These are phyloP conservation scores for Philaethria dido DNA, from an alignment of 2,888 invertebrate species.

Conservation along the genomic window DNA sequence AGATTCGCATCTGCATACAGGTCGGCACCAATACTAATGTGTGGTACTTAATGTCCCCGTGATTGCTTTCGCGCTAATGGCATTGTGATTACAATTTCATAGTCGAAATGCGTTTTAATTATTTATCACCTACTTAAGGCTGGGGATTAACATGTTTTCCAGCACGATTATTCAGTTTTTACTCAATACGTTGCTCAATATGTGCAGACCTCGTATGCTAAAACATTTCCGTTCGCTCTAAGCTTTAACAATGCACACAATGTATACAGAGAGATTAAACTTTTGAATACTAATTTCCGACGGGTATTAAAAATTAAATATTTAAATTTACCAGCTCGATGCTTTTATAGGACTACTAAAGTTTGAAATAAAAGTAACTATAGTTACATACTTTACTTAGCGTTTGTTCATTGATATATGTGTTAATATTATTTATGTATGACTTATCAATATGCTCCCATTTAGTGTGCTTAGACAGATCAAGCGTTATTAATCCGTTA, in stretches of 20 bases:
- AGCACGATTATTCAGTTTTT: neutral
- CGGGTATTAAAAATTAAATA: conserved; percentile 10
- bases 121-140: conserved; percentile 18
- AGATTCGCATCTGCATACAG: conserved; percentile 37
- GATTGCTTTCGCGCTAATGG: conserved; percentile 34
- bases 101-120: conserved; percentile 14
- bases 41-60: conserved; percentile 33
- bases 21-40: conserved; percentile 33
- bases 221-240: neutral
- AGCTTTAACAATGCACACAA: neutral
- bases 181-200: neutral
- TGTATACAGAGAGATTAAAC: neutral
- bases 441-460: neutral
- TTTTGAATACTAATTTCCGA: conserved; percentile 5
- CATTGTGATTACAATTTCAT: conserved; percentile 32
- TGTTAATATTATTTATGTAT: neutral
- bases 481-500: neutral
- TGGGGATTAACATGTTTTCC: conserved; percentile 1
- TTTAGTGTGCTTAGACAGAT: neutral
- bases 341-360: neutral
- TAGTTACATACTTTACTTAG: neutral
- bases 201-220: neutral
- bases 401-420: no score
- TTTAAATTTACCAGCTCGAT: conserved; percentile 1
- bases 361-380: neutral